These are phyloP conservation scores for Larimichthys crocea DNA, from an alignment of 2,113 vertebrate genomes.

Conservation along the genomic window DNA sequence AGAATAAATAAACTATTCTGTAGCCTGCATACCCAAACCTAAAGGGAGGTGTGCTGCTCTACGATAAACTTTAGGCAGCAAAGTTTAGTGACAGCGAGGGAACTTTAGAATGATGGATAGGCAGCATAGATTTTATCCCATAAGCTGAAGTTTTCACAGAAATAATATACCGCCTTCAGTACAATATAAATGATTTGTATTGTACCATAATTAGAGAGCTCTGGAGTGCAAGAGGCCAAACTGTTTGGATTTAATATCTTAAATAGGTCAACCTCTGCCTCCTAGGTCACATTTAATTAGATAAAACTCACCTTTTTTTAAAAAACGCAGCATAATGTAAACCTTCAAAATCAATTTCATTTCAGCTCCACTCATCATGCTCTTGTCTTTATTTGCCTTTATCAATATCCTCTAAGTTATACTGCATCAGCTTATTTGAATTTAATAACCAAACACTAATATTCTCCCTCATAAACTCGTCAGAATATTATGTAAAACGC, in stretches of 20 bases:
- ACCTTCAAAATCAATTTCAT: slow-evolving; percentile 62
- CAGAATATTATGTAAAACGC: slow-evolving; percentile 74
- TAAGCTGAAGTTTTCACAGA: slow-evolving; percentile 20
- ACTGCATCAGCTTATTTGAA: slow-evolving; percentile 77
- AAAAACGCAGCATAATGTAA: slow-evolving; percentile 52
- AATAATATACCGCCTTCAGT: slow-evolving; percentile 33
- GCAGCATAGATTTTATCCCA: slow-evolving; percentile 2
- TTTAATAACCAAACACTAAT: slow-evolving; percentile 82
- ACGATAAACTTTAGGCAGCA: slow-evolving; percentile 29
- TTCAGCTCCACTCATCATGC: slow-evolving; percentile 52
- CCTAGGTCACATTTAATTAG: slow-evolving; percentile 54
- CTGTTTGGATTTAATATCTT: slow-evolving; percentile 48
- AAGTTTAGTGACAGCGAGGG: slow-evolving; percentile 24
- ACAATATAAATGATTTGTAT: slow-evolving; percentile 57
- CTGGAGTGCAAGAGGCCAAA: slow-evolving; percentile 36
- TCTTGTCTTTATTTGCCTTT: slow-evolving; percentile 70
- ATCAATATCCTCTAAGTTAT: slow-evolving; percentile 67
- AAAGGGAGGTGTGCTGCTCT: background rate
- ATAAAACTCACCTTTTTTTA: slow-evolving; percentile 58
- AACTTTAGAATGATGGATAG: slow-evolving; percentile 46
- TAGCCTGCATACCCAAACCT: slow-evolving; percentile 1
- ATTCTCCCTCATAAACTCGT: slow-evolving; percentile 73
- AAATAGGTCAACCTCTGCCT: slow-evolving; percentile 42
- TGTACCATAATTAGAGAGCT: slow-evolving; percentile 33
- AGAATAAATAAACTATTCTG: background rate